Percentiles rank a stretch among this genome's conserved stretches.
Evolutionary conservation across 2,113 vertebrate genomes (phyloP).

Genomic region (Lutjanus erythropterus): DNA sequence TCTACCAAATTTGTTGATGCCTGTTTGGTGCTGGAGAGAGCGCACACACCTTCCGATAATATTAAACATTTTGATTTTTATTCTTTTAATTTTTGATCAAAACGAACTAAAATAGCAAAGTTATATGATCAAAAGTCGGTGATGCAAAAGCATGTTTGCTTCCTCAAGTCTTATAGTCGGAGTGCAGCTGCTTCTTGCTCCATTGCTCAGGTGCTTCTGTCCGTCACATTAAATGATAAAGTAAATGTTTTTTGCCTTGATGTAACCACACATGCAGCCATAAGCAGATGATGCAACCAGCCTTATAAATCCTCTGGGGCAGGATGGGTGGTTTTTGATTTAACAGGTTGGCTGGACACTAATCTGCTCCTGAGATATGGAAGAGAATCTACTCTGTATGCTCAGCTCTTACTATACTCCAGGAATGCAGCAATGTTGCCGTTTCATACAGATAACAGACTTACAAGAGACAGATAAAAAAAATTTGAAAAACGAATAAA

Average conservation of each 20-base stretch:
- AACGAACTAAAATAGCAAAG: too few species aligned
- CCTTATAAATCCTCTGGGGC: slow-evolving; percentile 50
- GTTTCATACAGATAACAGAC: too few species aligned
- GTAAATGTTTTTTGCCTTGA: background rate
- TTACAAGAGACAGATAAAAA: background rate
- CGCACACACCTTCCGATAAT: too few species aligned
- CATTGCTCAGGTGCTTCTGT: background rate
- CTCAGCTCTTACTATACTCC: background rate
- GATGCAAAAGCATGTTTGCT: too few species aligned
- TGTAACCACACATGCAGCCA: background rate
- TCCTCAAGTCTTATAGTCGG: too few species aligned
- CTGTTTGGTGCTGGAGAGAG: too few species aligned
- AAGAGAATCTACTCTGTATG: background rate
- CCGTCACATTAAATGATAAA: fast-evolving
- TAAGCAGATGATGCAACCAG: slow-evolving; percentile 44
- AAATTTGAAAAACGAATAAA: too few species aligned
- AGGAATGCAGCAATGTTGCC: background rate
- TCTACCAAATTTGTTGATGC: too few species aligned
- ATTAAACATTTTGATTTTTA: too few species aligned
- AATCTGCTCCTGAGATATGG: slow-evolving; percentile 59
- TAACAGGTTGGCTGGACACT: slow-evolving; percentile 52
- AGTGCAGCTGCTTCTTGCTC: too few species aligned
- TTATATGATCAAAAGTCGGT: too few species aligned
- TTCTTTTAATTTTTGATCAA: too few species aligned
- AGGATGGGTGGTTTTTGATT: slow-evolving; percentile 57